phyloP scores from a whole-genome alignment of 2,888 invertebrate species.

The Cheiracanthium punctorium region DNA sequence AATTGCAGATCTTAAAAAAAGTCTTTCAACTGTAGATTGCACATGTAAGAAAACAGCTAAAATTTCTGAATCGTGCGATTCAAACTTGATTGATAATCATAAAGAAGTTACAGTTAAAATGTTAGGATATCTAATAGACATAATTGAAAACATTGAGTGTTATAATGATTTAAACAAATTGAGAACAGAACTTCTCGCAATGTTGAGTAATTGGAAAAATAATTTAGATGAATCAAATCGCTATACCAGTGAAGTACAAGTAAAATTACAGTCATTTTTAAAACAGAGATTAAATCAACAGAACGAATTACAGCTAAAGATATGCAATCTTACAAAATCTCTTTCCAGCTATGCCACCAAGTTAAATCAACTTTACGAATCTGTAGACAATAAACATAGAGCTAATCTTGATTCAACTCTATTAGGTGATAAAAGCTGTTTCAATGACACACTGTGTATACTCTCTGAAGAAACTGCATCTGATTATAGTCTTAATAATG shows the following conservation, averaged over 20 bases:
- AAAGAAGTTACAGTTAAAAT: not conserved
- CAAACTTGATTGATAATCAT: not conserved
- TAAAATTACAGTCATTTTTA: not conserved
- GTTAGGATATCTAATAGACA: not conserved
- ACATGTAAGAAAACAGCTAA: not conserved
- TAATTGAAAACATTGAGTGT: not conserved
- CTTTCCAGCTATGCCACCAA: not conserved
- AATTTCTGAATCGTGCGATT: not conserved
- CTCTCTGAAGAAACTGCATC: not conserved
- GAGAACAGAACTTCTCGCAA: not conserved
- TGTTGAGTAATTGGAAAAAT: conserved; percentile 5
- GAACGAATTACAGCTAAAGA: not conserved
- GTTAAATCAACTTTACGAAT: not conserved
- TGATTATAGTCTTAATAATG: not conserved
- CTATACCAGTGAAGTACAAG: not conserved
- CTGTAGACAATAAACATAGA: not conserved
- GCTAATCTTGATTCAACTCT: not conserved
- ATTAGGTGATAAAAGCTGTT: not conserved
- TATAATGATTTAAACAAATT: not conserved
- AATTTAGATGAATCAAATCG: not conserved
- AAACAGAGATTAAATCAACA: not conserved
- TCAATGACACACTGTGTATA: not conserved
- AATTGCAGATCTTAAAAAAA: not conserved
- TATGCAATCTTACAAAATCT: not conserved
- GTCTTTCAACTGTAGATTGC: not conserved